Evolutionary conservation across 2,888 invertebrate genomes (phyloP).

Genomic region (Dyspetes luteomarginatus): DNA sequence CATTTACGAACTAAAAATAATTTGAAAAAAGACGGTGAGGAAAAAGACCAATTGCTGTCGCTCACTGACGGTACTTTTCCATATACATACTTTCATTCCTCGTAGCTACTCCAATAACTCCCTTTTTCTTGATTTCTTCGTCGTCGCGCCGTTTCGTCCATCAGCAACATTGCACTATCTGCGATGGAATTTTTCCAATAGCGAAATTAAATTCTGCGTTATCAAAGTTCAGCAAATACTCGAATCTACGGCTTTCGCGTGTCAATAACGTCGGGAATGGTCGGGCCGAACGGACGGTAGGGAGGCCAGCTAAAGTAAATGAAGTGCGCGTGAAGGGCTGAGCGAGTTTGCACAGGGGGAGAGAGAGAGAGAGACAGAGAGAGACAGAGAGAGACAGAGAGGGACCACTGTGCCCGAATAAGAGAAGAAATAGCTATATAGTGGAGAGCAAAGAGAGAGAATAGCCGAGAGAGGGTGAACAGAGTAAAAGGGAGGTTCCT

Average conservation of each 20-base stretch:
- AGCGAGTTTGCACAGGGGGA: conserved; percentile 18
- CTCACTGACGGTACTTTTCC: background rate
- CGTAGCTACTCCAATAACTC: background rate
- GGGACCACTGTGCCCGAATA: background rate
- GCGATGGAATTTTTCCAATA: conserved; percentile 39
- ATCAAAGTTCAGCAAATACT: conserved; percentile 60
- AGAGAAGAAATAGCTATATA: conserved; percentile 10
- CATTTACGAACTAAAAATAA: too few species aligned
- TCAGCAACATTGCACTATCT: background rate
- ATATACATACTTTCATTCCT: background rate
- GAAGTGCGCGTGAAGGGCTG: conserved; percentile 38
- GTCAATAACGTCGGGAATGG: conserved; percentile 39
- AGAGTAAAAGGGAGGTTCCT: background rate
- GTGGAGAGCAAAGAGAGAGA: background rate
- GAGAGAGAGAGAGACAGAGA: background rate
- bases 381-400: conserved; percentile 3
- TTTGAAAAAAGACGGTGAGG: background rate
- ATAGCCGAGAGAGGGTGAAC: background rate
- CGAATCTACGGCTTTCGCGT: conserved; percentile 15
- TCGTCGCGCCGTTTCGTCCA: background rate
- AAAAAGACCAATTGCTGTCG: background rate
- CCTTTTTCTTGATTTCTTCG: background rate
- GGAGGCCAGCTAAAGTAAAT: conserved; percentile 51
- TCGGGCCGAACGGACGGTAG: background rate
- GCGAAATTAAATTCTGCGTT: conserved; percentile 61